Evolutionary conservation across 2,888 invertebrate genomes (phyloP).

Genomic region (Hoplodrina blanda): DNA sequence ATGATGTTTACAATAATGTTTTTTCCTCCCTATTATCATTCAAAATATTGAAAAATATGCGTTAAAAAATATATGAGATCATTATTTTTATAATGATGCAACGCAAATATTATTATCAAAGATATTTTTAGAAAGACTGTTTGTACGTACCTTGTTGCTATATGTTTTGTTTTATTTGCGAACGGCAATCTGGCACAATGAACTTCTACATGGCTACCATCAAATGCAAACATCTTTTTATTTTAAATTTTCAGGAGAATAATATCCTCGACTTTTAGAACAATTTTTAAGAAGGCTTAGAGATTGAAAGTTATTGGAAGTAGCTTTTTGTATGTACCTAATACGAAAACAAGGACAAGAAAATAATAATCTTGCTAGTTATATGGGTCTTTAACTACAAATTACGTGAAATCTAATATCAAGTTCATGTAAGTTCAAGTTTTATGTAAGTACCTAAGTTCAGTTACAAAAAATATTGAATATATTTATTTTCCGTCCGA

Average conservation of each 20-base stretch:
- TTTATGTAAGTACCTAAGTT: not conserved
- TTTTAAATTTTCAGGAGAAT: too few species aligned
- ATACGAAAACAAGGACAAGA: too few species aligned
- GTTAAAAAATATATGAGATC: slow-evolving; percentile 13
- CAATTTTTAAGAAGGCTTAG: too few species aligned
- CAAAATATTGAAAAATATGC: slow-evolving; percentile 17
- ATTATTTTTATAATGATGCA: slow-evolving; percentile 22
- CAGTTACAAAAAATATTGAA: not conserved
- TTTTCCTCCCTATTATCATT: slow-evolving; percentile 46
- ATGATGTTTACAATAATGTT: slow-evolving; percentile 22
- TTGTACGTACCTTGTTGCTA: not conserved
- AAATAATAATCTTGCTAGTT: too few species aligned
- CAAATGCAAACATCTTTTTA: too few species aligned
- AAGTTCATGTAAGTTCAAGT: too few species aligned
- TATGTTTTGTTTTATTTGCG: not conserved
- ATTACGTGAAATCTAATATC: too few species aligned
- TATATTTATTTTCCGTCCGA: slow-evolving; percentile 46
- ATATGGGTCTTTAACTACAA: too few species aligned
- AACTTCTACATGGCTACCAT: not conserved
- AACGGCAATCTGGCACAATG: not conserved
- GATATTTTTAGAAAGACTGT: slow-evolving; percentile 12
- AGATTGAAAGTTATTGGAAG: too few species aligned
- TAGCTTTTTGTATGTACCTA: too few species aligned
- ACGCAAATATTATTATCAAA: slow-evolving; percentile 1
- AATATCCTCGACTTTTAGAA: too few species aligned